Base-by-base conservation (phyloP, 2,888 invertebrate genomes). In the Drosophila subquinaria region DNA sequence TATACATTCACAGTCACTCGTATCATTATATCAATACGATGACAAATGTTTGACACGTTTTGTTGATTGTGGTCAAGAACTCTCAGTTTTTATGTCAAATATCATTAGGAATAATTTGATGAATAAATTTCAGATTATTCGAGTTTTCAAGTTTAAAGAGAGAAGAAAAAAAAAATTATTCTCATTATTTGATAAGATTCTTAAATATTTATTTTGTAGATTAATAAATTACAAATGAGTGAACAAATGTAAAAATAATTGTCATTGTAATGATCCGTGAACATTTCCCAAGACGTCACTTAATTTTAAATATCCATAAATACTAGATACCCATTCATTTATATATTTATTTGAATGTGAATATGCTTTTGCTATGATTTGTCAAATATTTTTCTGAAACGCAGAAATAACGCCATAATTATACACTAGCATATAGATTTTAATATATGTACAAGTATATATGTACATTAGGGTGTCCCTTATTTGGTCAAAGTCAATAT, bases 331-430 rank as follows among this genome's bases (percentile, higher is more conserved):
- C 33, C 17, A 27, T 27, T 30, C 13, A 51, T 13, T 0, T 13
- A n/a, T 20, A 50, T 57, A 33, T 23, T 27, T 47, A n/a, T 30
- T 10, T 45, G 35, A 63, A 33, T 62, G 50, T 68, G 56, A 15
- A 69, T 69, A 48, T 73, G 33, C 52, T 73, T 66, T 71, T 57
- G 62, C 43, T 73, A 62, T 69, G 65, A 40, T 79, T 78, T 78
- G 68, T 74, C 78, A 73, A 70, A 63, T 55, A 63, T 53, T 65
- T 72, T 80, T 80, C 70, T 48, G 69, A 82, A 79, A 83, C 81
- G 83, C 74, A 82, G 55, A 82, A 74, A 60, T 47, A 62, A 42
- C 27, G 47, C 68, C 73, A 63, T 64, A 68, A 48, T 69, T 51
- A 48, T 56, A 20, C 30, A 48, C n/a, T 30, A 45, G 45, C 48